Base-by-base conservation (phyloP, 2,888 invertebrate species). In the Ormyrus thymus region DNA sequence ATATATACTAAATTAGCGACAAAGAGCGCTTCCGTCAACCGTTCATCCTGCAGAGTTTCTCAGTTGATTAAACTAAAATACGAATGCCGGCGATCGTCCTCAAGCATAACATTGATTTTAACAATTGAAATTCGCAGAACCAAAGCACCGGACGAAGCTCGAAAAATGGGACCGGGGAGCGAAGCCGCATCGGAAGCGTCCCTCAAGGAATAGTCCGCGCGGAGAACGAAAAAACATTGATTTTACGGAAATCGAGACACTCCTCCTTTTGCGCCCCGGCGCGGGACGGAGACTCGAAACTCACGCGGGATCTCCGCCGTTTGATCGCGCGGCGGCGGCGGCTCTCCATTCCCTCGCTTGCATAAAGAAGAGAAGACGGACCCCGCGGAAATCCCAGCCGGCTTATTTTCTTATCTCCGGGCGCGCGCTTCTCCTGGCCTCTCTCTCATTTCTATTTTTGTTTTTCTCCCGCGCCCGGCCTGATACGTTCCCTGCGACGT, bases 341-440 rank as follows among this genome's bases (percentile, higher is more conserved):
- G 6, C 56, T 56, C 55, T 64, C 50, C 48, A n/a, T 6, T 46
- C 11, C 50, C 53, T 70, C 65, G 51, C 70, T 58, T 75, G 65
- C 75, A 61, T 79, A 71, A 75, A 66, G 68, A 75, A 79, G 48
- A 71, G 15, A 71, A 69, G 74, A 69, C 13, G 69, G 59, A 64
- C 78, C 45, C 13, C 59, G 62, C 9, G n/a, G 48, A 75, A 76
- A 71, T 68, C 79, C 76, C 69, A 15, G 43, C 51, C 61, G 76
- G 71, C 79, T 79, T 76, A 79, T 79, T 79, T 76, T 71, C 71
- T 79, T 79, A 76, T 79, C 75, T 75, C 29, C 29, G 29, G 43
- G 10, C 10, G 59, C 29, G 9, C 10, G 43, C 53, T 50, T 46
- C 69, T 55, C 48, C 45, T 62, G n/a, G n/a, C 46, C 46, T n/a